Conservation (phyloP, 2,113 vertebrate species). For the Lanius ludovicianus region DNA sequence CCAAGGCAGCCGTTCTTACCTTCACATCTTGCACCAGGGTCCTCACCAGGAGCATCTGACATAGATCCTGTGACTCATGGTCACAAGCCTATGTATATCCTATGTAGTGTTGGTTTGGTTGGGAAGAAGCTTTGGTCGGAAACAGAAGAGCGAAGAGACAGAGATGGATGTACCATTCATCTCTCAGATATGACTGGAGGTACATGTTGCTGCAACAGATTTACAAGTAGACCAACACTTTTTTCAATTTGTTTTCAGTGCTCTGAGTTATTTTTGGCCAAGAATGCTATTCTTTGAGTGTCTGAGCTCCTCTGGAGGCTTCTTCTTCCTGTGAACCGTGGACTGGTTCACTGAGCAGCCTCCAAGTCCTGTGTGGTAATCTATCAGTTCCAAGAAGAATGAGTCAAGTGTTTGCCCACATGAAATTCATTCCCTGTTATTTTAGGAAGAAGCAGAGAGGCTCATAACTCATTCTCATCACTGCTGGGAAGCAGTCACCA, state of each 20-base stretch:
- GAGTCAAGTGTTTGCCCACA: slow-evolving; percentile 68
- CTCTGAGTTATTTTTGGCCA: slow-evolving; percentile 48
- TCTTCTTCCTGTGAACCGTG: slow-evolving; percentile 61
- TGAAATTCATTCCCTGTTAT: slow-evolving; percentile 60
- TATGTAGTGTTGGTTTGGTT: not conserved
- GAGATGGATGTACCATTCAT: slow-evolving; percentile 4
- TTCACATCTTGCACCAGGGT: not conserved
- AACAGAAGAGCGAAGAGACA: not conserved
- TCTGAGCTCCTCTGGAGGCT: slow-evolving; percentile 59
- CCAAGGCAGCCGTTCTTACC: not conserved
- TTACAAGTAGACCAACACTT: slow-evolving; percentile 34
- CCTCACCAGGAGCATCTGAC: slow-evolving; percentile 5
- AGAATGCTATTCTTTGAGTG: slow-evolving; percentile 60
- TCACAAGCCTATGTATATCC: not conserved
- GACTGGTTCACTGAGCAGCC: slow-evolving; percentile 54
- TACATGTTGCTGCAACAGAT: slow-evolving; percentile 38
- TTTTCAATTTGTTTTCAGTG: slow-evolving; percentile 38
- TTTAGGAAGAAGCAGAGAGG: slow-evolving; percentile 56
- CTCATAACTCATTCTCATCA: slow-evolving; percentile 54
- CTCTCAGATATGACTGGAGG: slow-evolving; percentile 23
- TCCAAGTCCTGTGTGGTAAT: slow-evolving; percentile 62
- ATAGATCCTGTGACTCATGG: not conserved
- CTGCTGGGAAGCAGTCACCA: slow-evolving; percentile 59
- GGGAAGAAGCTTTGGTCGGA: not conserved
- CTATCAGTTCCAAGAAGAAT: slow-evolving; percentile 65